These are phyloP conservation scores for Cyprinodon brontotheroides DNA, from an alignment of 2,113 vertebrate species.

Conservation along the genomic window DNA sequence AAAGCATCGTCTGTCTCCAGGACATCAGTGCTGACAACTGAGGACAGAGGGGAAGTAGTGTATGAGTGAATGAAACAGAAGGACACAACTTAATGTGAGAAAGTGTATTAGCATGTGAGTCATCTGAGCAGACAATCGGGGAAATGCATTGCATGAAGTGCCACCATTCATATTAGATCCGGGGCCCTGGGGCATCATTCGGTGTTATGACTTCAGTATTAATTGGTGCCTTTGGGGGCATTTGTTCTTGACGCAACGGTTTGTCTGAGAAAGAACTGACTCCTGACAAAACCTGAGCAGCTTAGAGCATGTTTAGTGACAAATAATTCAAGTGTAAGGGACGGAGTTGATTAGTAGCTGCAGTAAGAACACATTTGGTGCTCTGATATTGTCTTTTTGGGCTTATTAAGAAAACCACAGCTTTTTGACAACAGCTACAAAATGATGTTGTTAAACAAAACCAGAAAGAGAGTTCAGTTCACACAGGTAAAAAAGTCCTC, in stretches of 20 bases:
- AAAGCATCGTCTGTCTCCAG: conserved; percentile 28
- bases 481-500: neutral
- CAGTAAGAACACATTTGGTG: conserved; percentile 29
- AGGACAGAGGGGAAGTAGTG: conserved; percentile 19
- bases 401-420: neutral
- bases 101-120: conserved; percentile 46
- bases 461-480: neutral
- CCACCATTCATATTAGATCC: conserved; percentile 67
- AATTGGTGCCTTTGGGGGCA: conserved; percentile 78
- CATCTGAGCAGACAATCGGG: conserved; percentile 67
- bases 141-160: conserved; percentile 66
- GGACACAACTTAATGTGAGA: conserved; percentile 31
- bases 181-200: conserved; percentile 62
- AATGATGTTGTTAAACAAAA: neutral
- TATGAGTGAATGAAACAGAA: conserved; percentile 11
- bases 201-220: conserved; percentile 80
- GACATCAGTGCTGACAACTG: conserved; percentile 17
- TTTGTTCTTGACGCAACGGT: conserved; percentile 79
- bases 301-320: conserved; percentile 57
- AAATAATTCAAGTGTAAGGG: conserved; percentile 61
- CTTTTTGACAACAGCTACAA: conserved; percentile 3
- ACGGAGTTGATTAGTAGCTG: conserved; percentile 32
- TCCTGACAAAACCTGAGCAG: conserved; percentile 49
- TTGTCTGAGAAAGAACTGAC: conserved; percentile 63
- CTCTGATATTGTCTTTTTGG: conserved; percentile 6